A percentile compares a stretch with the other conserved stretches of the same genome.
phyloP scores from a whole-genome alignment of 2,888 invertebrate species.

The Clanis bilineata region DNA sequence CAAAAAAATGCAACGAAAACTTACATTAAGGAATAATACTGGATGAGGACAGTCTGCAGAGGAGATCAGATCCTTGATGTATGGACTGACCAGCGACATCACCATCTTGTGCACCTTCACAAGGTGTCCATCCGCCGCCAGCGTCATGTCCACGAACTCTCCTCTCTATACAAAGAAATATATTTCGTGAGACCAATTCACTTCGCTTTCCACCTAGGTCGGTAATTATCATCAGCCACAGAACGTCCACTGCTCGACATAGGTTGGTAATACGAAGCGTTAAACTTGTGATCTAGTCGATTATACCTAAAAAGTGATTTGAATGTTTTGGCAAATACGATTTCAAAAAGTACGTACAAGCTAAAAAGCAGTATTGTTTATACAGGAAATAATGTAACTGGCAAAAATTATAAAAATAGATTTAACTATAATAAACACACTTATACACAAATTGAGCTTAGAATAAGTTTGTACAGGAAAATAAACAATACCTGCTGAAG shows the following conservation, averaged over 20 bases:
- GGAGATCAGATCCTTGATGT: conserved; percentile 64
- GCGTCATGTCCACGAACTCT: conserved; percentile 75
- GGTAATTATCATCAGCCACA: too few species aligned
- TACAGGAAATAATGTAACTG: too few species aligned
- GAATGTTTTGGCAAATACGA: too few species aligned
- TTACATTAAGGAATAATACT: conserved; percentile 72
- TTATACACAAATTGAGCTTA: not conserved
- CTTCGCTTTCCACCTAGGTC: too few species aligned
- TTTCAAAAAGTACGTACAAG: too few species aligned
- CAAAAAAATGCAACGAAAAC: conserved; percentile 29
- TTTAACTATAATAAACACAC: not conserved
- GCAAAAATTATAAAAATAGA: not conserved
- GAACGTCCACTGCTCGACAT: too few species aligned
- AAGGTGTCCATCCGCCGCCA: conserved; percentile 71
- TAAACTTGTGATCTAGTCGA: too few species aligned
- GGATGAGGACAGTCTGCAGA: conserved; percentile 68
- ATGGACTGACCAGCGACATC: conserved; percentile 70
- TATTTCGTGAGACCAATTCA: not conserved
- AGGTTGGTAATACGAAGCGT: too few species aligned
- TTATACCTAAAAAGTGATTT: too few species aligned
- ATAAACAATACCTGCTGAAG: conserved; percentile 56
- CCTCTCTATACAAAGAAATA: conserved; percentile 52
- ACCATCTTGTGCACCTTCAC: conserved; percentile 75
- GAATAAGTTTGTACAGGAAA: not conserved
- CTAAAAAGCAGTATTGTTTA: too few species aligned